A percentile compares a stretch with the other conserved stretches of the same genome.
phyloP scores from a whole-genome alignment of 2,888 invertebrate species.

The Silvanus unidentatus region DNA sequence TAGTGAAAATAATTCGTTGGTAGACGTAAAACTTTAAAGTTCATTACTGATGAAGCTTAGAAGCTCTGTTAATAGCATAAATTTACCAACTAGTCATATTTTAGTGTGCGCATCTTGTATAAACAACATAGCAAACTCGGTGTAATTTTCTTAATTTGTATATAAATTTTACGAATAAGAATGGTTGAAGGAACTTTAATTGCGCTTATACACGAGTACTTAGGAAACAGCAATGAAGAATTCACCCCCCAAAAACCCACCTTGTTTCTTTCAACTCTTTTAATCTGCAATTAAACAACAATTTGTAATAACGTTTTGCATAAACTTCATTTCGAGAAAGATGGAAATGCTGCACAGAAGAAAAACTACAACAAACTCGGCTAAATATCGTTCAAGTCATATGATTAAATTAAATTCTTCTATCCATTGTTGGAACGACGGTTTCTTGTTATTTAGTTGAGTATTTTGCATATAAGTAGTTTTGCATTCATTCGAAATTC shows the following conservation, averaged over 20 bases:
- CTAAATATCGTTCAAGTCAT: slow-evolving; percentile 12
- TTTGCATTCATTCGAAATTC: too few species aligned
- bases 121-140: slow-evolving; percentile 33
- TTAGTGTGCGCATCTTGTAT: slow-evolving; percentile 24
- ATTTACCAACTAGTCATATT: slow-evolving; percentile 15
- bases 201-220: slow-evolving; percentile 31
- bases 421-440: too few species aligned
- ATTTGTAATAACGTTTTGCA: slow-evolving; percentile 5
- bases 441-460: too few species aligned
- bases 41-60: too few species aligned
- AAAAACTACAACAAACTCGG: slow-evolving; percentile 1
- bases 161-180: slow-evolving; percentile 36
- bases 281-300: too few species aligned
- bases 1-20: too few species aligned
- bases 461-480: too few species aligned
- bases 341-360: background rate
- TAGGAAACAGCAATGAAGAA: background rate
- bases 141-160: slow-evolving; percentile 36
- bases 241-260: background rate
- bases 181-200: slow-evolving; percentile 35
- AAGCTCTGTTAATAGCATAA: background rate
- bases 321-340: background rate
- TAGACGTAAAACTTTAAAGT: too few species aligned
- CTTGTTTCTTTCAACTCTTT: background rate
- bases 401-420: too few species aligned